These are phyloP conservation scores for Syncerus caffer DNA, from an alignment of 2,797 vertebrate species.

Conservation along the genomic window DNA sequence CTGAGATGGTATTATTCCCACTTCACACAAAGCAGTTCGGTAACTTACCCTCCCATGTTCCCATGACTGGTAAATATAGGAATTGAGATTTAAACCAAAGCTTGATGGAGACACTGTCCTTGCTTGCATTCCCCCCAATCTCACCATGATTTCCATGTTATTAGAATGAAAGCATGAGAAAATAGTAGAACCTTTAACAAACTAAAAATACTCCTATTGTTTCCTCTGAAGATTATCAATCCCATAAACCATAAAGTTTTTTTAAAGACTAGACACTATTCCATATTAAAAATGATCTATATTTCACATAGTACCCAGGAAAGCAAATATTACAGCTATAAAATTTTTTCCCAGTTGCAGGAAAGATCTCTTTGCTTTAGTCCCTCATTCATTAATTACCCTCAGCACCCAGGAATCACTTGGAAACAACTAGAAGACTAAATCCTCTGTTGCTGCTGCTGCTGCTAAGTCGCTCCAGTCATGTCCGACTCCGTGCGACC, in stretches of 20 bases:
- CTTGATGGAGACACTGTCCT: background rate
- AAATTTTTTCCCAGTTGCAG: background rate
- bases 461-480: no score
- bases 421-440: background rate
- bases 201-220: background rate
- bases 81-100: background rate
- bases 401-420: background rate
- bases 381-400: background rate
- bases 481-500: no score
- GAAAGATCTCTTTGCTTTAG: background rate
- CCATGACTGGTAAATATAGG: background rate
- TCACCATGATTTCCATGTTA: background rate
- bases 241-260: background rate
- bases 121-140: background rate
- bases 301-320: background rate
- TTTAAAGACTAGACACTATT: background rate
- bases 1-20: background rate
- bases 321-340: background rate
- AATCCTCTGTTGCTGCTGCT: no score
- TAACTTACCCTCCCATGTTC: background rate
- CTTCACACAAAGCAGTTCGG: background rate
- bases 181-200: conserved; percentile 12
- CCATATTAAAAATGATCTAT: background rate
- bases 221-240: background rate
- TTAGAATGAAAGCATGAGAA: background rate